phyloP scores from a whole-genome alignment of 1,140 invertebrate genomes.

The Plectrocnemia conspersa region DNA sequence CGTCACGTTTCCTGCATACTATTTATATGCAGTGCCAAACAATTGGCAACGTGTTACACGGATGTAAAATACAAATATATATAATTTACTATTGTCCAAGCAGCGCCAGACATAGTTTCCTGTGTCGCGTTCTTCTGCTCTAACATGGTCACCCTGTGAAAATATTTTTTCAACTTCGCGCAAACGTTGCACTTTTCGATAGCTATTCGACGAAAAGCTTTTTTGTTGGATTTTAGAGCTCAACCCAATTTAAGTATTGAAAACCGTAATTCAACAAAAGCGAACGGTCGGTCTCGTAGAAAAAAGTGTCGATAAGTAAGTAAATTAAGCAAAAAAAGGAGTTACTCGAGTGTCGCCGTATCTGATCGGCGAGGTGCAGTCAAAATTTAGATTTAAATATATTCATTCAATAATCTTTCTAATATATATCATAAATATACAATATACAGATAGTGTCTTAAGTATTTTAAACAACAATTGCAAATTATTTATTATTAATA shows the following conservation, averaged over 20 bases:
- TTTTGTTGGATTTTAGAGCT: too few species aligned
- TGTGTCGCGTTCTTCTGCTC: not conserved
- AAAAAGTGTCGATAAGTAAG: slow-evolving; percentile 10
- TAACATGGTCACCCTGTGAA: not conserved
- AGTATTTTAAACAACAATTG: too few species aligned
- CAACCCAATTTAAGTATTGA: slow-evolving; percentile 10
- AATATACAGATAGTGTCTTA: too few species aligned
- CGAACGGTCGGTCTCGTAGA: not conserved
- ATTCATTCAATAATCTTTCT: too few species aligned
- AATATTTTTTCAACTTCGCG: not conserved
- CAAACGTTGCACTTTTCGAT: not conserved
- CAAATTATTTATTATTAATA: too few species aligned
- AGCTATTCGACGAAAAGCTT: not conserved
- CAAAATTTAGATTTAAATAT: too few species aligned
- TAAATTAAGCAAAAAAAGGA: slow-evolving; percentile 11
- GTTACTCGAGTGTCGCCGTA: slow-evolving; percentile 10
- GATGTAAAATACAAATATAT: not conserved
- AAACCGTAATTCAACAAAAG: slow-evolving; percentile 17
- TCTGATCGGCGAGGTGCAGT: slow-evolving; percentile 10
- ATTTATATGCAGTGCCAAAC: slow-evolving; percentile 4
- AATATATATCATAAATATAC: too few species aligned
- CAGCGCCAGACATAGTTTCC: not conserved
- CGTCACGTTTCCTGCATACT: slow-evolving; percentile 8
- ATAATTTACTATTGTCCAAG: not conserved
- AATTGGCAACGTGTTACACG: slow-evolving; percentile 13